Base-by-base conservation (phyloP, 2,888 invertebrate genomes). In the Sabatieria punctata region DNA sequence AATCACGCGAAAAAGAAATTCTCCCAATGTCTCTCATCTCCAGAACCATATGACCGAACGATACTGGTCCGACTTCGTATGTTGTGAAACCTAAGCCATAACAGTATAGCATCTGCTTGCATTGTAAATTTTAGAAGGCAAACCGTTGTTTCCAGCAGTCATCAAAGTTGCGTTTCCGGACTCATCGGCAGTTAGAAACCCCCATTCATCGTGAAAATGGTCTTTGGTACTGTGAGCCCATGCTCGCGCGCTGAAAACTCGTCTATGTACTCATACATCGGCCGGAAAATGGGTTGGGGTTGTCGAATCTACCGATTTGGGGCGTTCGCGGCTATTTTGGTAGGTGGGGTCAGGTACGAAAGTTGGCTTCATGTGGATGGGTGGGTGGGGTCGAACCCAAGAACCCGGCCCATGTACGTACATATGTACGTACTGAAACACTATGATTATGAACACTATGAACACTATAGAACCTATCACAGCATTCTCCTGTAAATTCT, bases 201-300 rank as follows among this genome's bases (percentile, higher is more conserved):
- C 64, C 61, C 61, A 64, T 50, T 63, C 63, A 46, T 64, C 64
- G 51, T 64, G 64, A 51, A 64, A 64, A 48, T 64, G 64, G 45
- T 64, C 64, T 49, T 64, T 64, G n/a, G 64, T 64, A 40, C 63
- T 61, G 49, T 64, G 64, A 2, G 64, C 65, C 64, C 64, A 64
- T 4, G 64, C 61, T 40, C 62, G 55, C 22, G 64, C 64, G 27
- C 64, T 64, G 47, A 43, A 60, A 37, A 30, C n/a, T n/a, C n/a
- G n/a, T n/a, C n/a, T n/a, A n/a, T n/a, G n/a, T n/a, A n/a, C n/a
- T n/a, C n/a, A n/a, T n/a, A n/a, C n/a, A n/a, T n/a, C n/a, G n/a
- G n/a, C n/a, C n/a, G n/a, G n/a, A n/a, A n/a, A n/a, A n/a, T n/a
- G n/a, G n/a, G n/a, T n/a, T n/a, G n/a, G n/a, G n/a, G 13, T n/a